These are phyloP conservation scores for Lepidothrix coronata DNA, from an alignment of 2,113 vertebrate genomes.

Conservation along the genomic window DNA sequence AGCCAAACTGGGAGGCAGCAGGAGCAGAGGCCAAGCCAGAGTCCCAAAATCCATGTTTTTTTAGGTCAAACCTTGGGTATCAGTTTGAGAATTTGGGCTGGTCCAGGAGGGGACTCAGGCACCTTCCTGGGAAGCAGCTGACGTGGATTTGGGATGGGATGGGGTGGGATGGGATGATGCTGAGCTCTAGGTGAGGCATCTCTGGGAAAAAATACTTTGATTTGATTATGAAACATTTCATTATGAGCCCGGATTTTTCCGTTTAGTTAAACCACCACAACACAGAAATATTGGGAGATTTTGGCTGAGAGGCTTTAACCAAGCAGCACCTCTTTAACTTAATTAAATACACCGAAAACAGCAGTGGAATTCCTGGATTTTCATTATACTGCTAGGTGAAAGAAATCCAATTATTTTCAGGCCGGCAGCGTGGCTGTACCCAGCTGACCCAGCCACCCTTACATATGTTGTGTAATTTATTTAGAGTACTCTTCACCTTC, in stretches of 20 bases:
- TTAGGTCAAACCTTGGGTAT: background rate
- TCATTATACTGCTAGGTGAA: background rate
- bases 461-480: background rate
- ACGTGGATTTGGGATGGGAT: background rate
- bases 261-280: background rate
- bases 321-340: background rate
- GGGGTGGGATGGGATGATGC: background rate
- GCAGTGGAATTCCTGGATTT: background rate
- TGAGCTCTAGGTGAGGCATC: background rate
- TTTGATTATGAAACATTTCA: background rate
- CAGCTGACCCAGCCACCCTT: background rate
- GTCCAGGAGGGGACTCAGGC: background rate
- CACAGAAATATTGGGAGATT: background rate
- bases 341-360: background rate
- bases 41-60: fast-evolving
- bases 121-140: background rate
- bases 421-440: background rate
- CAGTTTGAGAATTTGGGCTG: background rate
- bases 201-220: background rate
- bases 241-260: background rate
- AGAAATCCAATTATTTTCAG: background rate
- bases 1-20: background rate
- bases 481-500: background rate
- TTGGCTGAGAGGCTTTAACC: background rate
- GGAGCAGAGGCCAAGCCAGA: background rate